These are phyloP conservation scores for Drosophila affinis DNA, from an alignment of 2,888 invertebrate genomes.

Conservation along the genomic window DNA sequence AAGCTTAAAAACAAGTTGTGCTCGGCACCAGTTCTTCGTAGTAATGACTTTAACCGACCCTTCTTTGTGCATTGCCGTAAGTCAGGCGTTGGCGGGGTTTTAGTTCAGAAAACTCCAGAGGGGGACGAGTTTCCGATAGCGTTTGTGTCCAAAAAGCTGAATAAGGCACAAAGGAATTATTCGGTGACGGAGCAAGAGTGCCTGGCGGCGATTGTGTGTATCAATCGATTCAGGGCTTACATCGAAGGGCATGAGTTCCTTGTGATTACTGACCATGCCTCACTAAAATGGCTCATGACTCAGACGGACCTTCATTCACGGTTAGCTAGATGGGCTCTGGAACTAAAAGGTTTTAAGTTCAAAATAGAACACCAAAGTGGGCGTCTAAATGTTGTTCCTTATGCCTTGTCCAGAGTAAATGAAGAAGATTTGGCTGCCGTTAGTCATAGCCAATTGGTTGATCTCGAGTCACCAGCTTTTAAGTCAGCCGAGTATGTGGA, in stretches of 20 bases:
- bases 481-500: background rate
- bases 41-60: too few species aligned
- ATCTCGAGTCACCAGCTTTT: background rate
- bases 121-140: conserved; percentile 16
- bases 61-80: conserved; percentile 40
- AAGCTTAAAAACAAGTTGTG: background rate
- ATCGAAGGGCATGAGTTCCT: conserved; percentile 34
- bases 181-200: too few species aligned
- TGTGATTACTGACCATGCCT: conserved; percentile 58
- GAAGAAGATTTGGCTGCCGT: background rate
- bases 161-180: background rate
- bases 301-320: conserved; percentile 61
- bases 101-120: conserved; percentile 18
- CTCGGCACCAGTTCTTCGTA: conserved; percentile 19
- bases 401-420: conserved; percentile 54
- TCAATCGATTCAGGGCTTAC: conserved; percentile 32
- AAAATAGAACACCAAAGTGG: conserved; percentile 60
- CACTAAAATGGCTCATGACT: conserved; percentile 59
- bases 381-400: conserved; percentile 56
- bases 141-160: conserved; percentile 31
- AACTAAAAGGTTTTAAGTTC: conserved; percentile 53
- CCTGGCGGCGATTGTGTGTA: too few species aligned
- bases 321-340: conserved; percentile 58
- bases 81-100: conserved; percentile 22
- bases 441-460: background rate